Percentiles rank a stretch among this genome's conserved stretches.
These are phyloP conservation scores for Caenorhabditis virilis DNA, from an alignment of 2,888 invertebrate species.

Conservation along the genomic window DNA sequence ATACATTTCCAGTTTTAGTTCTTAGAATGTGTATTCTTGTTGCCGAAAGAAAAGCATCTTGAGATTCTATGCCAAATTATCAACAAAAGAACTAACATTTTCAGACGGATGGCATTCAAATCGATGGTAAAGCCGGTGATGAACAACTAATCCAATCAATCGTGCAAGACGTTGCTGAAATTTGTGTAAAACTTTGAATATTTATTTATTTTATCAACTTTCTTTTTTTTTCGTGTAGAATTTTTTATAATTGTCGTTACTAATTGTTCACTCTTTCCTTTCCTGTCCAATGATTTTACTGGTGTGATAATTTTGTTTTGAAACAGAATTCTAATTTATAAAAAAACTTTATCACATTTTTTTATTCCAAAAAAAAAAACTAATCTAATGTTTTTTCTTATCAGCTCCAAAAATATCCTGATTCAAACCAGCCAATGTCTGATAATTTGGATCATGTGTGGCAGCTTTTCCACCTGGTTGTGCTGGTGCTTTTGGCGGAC, in stretches of 20 bases:
- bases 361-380: conserved; percentile 3
- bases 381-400: conserved; percentile 10
- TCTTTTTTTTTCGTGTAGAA: too few species aligned
- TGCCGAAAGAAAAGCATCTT: too few species aligned
- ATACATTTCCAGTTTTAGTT: too few species aligned
- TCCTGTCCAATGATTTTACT: too few species aligned
- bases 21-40: too few species aligned
- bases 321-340: too few species aligned
- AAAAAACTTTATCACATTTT: too few species aligned
- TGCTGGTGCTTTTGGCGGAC: conserved; percentile 15
- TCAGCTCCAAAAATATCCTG: conserved; percentile 24
- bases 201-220: too few species aligned
- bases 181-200: conserved; percentile 18
- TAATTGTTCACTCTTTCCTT: too few species aligned
- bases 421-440: conserved; percentile 32
- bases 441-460: conserved; percentile 35
- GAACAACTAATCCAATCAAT: conserved; percentile 47
- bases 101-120: conserved; percentile 44
- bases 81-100: conserved; percentile 9
- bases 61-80: too few species aligned
- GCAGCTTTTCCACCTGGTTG: conserved; percentile 15
- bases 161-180: conserved; percentile 44
- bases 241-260: too few species aligned
- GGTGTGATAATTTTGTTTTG: too few species aligned
- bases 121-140: conserved; percentile 53